phyloP scores from a whole-genome alignment of 2,797 vertebrate species.

The Tangara arthus region DNA sequence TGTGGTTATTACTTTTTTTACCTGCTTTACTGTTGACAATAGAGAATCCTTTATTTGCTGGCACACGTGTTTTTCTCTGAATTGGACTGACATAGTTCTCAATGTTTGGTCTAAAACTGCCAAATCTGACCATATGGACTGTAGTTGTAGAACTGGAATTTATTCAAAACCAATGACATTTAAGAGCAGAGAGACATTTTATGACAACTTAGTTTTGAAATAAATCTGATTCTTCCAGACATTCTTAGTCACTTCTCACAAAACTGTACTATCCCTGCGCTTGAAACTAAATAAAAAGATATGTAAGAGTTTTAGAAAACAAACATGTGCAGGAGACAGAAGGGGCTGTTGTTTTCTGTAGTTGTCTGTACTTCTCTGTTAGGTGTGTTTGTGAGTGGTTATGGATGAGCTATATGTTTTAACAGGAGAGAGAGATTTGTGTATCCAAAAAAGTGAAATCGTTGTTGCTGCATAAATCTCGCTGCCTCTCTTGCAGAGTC shows the following conservation, averaged over 20 bases:
- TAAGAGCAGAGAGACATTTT: background rate
- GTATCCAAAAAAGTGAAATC: background rate
- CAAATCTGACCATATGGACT: background rate
- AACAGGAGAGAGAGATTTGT: background rate
- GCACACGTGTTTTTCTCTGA: background rate
- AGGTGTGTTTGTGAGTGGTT: background rate
- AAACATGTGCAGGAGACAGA: background rate
- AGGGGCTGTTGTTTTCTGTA: background rate
- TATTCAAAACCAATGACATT: background rate
- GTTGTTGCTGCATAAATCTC: background rate
- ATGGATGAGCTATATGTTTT: background rate
- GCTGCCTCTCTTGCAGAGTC: background rate
- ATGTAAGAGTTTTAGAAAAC: background rate
- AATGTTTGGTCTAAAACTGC: background rate
- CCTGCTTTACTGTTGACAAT: background rate
- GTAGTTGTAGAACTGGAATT: background rate
- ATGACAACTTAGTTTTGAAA: background rate
- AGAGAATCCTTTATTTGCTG: background rate
- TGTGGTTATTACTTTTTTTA: background rate
- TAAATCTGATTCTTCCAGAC: background rate
- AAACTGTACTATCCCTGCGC: background rate
- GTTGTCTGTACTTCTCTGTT: background rate
- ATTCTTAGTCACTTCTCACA: background rate
- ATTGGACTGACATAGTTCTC: background rate
- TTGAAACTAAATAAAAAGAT: background rate